Evolutionary conservation across 2,888 invertebrate species (phyloP).

Genomic region (Cabera pusaria): DNA sequence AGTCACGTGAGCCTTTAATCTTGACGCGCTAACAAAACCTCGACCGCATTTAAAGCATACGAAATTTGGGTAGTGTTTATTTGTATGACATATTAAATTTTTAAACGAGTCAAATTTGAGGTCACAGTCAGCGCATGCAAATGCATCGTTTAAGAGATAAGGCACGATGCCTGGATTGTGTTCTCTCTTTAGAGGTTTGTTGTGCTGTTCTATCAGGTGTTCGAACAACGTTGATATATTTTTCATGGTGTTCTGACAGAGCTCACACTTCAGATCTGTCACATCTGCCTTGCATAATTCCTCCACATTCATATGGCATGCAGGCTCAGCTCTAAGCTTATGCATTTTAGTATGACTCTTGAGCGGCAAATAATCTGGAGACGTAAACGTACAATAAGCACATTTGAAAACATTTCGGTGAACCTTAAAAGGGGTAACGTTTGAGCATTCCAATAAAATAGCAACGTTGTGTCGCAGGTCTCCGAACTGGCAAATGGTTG

Average conservation of each 20-base stretch:
- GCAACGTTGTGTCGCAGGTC: slow-evolving; percentile 9
- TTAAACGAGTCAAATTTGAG: slow-evolving; percentile 4
- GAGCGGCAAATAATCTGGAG: slow-evolving; percentile 7
- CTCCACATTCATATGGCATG: background rate
- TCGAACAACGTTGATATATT: slow-evolving; percentile 8
- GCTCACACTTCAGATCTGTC: slow-evolving; percentile 19
- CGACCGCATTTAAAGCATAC: slow-evolving; percentile 46
- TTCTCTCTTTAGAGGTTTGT: slow-evolving; percentile 11
- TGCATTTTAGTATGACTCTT: slow-evolving; percentile 1
- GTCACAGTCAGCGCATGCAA: slow-evolving; percentile 14
- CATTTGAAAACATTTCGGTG: slow-evolving; percentile 3
- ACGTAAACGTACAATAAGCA: slow-evolving; percentile 6
- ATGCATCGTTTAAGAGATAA: slow-evolving; percentile 12
- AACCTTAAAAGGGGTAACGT: slow-evolving; percentile 10
- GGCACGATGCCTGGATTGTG: slow-evolving; percentile 16
- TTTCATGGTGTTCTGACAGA: slow-evolving; percentile 15
- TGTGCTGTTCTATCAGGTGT: slow-evolving; percentile 17
- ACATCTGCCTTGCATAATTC: slow-evolving; percentile 16
- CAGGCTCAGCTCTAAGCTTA: background rate
- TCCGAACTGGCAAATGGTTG: too few species aligned
- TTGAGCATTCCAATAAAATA: slow-evolving; percentile 7
- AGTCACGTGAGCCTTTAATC: slow-evolving; percentile 9
- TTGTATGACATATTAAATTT: slow-evolving; percentile 48
- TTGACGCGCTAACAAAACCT: slow-evolving; percentile 27
- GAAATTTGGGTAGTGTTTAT: slow-evolving; percentile 51